Conservation (phyloP, 2,888 invertebrate genomes). For the Tetramorium bicarinatum region DNA sequence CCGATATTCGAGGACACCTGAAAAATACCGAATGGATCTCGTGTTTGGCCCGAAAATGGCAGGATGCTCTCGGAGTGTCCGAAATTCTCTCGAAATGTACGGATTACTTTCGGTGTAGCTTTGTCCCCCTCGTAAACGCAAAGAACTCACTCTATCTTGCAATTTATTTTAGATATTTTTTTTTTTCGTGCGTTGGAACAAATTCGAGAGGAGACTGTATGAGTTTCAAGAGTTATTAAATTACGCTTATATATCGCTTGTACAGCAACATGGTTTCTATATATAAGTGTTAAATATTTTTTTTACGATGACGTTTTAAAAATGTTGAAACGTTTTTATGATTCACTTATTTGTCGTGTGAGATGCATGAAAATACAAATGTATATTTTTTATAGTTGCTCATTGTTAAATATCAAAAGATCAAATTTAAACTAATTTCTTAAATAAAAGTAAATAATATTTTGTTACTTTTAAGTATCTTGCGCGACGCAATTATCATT, state of each 20-base stretch:
- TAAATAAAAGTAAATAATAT: too few species aligned
- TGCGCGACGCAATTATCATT: too few species aligned
- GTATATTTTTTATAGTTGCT: neutral
- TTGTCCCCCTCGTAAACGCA: neutral
- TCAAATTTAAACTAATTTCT: too few species aligned
- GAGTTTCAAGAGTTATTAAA: neutral
- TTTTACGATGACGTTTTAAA: neutral
- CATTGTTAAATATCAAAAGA: too few species aligned
- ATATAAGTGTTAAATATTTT: too few species aligned
- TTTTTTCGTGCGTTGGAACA: neutral
- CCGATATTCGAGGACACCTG: constrained; percentile 64
- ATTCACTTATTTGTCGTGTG: neutral
- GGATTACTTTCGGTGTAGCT: constrained; percentile 34
- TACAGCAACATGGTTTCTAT: neutral
- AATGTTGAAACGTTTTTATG: neutral
- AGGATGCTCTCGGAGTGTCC: constrained; percentile 35
- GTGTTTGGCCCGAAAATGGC: constrained; percentile 52
- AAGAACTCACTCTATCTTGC: neutral
- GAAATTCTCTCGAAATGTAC: constrained; percentile 52
- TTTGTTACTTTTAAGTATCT: too few species aligned
- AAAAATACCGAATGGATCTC: constrained; percentile 63
- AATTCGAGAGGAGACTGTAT: neutral
- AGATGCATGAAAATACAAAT: neutral
- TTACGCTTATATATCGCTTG: neutral
- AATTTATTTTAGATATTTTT: neutral